Evolutionary conservation across 2,888 invertebrate species (phyloP).

Genomic region (Cantharis flavilabris): DNA sequence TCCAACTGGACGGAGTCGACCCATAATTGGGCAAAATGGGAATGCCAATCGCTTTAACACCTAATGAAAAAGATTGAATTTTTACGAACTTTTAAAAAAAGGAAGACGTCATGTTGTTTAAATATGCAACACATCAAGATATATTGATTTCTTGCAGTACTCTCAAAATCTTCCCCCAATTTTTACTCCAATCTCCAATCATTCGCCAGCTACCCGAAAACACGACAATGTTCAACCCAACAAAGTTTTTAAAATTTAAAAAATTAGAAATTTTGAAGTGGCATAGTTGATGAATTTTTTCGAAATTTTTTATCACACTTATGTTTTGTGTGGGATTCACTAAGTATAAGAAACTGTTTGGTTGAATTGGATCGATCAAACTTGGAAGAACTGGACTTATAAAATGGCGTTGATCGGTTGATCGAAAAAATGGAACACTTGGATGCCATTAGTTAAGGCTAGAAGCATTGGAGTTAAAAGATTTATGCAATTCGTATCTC

Average conservation of each 20-base stretch:
- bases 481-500: not conserved
- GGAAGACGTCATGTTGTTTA: not conserved
- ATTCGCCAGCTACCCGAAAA: no score
- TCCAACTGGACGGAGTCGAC: not conserved
- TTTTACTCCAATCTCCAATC: no score
- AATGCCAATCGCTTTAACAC: not conserved
- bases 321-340: not conserved
- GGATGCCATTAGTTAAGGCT: not conserved
- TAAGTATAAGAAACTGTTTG: not conserved
- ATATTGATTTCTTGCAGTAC: not conserved
- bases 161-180: not conserved
- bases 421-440: not conserved
- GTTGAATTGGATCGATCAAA: not conserved
- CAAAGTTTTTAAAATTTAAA: not conserved
- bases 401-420: not conserved
- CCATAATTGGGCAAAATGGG: not conserved
- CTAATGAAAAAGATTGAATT: not conserved
- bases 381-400: not conserved
- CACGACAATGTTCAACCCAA: not conserved
- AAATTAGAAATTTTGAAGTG: no score
- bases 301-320: not conserved
- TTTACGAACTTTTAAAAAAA: not conserved
- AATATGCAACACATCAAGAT: not conserved
- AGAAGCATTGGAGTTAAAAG: not conserved
- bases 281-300: no score